Percentiles rank a stretch among this genome's conserved stretches.
Evolutionary conservation across 1,140 invertebrate species (phyloP).

Genomic region (Brachionus asplanchnoidis): DNA sequence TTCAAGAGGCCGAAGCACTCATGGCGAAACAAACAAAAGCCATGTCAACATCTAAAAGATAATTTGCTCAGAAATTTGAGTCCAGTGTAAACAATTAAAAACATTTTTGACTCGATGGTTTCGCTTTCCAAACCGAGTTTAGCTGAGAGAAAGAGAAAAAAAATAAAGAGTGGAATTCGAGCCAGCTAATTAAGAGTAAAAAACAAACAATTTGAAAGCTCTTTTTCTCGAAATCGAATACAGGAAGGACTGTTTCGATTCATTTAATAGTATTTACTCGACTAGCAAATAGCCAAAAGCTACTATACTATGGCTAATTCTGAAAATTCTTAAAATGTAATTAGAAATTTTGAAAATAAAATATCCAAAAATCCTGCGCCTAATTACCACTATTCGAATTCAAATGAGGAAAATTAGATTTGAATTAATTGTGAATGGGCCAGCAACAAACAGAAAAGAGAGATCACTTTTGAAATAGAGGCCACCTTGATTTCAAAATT

Average conservation of each 20-base stretch:
- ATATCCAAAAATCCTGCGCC: not conserved
- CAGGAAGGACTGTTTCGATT: constrained; percentile 20
- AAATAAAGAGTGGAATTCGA: not conserved
- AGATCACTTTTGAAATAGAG: not conserved
- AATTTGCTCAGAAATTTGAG: not conserved
- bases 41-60: not conserved
- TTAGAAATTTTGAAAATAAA: not conserved
- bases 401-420: constrained; percentile 21
- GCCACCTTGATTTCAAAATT: constrained; percentile 1
- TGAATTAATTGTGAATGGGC: not conserved
- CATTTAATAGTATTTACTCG: not conserved
- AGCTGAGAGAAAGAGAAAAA: not conserved
- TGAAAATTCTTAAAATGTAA: not conserved
- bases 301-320: not conserved
- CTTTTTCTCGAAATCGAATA: not conserved
- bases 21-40: not conserved
- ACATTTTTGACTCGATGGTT: not conserved
- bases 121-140: not conserved
- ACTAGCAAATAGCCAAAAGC: not conserved
- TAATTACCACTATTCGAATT: constrained; percentile 6
- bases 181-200: not conserved
- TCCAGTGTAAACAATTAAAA: not conserved
- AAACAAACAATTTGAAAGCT: constrained; percentile 21
- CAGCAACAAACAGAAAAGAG: not conserved
- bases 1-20: not conserved